Percentiles rank a stretch among this genome's conserved stretches.
Conservation (phyloP, 2,797 vertebrate species). For the Phrynocephalus vlangalii region DNA sequence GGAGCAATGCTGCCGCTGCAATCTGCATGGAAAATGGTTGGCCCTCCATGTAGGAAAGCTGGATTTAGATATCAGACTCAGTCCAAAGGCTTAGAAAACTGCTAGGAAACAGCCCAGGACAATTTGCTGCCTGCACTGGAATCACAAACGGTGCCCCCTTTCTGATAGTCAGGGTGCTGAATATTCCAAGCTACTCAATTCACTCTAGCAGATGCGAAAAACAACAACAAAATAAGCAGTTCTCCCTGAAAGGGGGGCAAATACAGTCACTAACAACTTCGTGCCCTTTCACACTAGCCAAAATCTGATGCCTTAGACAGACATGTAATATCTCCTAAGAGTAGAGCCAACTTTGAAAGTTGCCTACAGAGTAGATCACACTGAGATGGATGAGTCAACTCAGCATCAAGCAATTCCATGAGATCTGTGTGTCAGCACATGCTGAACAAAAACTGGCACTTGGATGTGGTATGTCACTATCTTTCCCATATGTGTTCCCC, state of each 20-base stretch:
- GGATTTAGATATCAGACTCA: not conserved
- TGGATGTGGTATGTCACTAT: not conserved
- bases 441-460: too few species aligned
- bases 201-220: not conserved
- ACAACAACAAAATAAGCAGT: not conserved
- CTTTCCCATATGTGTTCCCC: not conserved
- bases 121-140: not conserved
- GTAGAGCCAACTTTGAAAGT: not conserved
- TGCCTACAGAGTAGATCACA: not conserved
- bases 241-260: not conserved
- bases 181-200: not conserved
- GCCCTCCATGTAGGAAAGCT: not conserved
- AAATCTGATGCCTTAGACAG: not conserved
- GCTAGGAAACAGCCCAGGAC: not conserved
- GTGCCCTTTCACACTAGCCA: not conserved
- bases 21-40: not conserved
- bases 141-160: not conserved
- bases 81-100: not conserved
- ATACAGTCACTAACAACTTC: not conserved
- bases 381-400: not conserved
- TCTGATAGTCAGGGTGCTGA: not conserved
- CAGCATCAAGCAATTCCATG: not conserved
- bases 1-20: not conserved
- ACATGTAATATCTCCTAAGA: not conserved
- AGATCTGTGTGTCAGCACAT: not conserved